A percentile compares a stretch with the other conserved stretches of the same genome.
Conservation (phyloP, 2,888 invertebrate species). For the Agapostemon virescens region DNA sequence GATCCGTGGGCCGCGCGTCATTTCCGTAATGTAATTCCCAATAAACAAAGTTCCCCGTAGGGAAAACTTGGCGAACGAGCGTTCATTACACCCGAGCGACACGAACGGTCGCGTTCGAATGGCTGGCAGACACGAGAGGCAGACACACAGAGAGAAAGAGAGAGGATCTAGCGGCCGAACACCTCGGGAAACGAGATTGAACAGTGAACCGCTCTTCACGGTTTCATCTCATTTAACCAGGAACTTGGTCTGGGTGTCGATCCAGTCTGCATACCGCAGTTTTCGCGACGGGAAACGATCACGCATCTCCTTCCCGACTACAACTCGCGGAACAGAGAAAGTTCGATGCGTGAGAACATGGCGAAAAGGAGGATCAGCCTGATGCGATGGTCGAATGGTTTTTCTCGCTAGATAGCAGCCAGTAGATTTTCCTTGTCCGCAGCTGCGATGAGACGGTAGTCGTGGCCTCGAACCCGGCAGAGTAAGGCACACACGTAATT, state of each 20-base stretch:
- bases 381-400: background rate
- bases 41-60: conserved; percentile 48
- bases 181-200: conserved; percentile 34
- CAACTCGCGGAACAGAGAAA: conserved; percentile 3
- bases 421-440: conserved; percentile 60
- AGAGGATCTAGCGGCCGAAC: background rate
- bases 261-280: background rate
- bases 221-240: conserved; percentile 25
- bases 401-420: conserved; percentile 56
- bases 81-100: conserved; percentile 38
- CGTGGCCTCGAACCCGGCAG: conserved; percentile 60
- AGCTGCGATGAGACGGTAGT: conserved; percentile 61
- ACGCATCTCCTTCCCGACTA: background rate
- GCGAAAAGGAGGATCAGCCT: conserved; percentile 33
- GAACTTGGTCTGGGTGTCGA: background rate
- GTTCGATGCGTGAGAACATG: conserved; percentile 39
- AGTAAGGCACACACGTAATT: conserved; percentile 71
- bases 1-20: conserved; percentile 33
- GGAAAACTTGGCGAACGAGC: conserved; percentile 33
- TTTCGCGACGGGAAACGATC: background rate
- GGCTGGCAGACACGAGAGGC: conserved; percentile 38
- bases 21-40: conserved; percentile 51
- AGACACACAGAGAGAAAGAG: background rate
- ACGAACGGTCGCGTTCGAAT: conserved; percentile 30
- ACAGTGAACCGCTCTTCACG: conserved; percentile 24